Conservation (phyloP, 2,797 vertebrate species). For the Rhincodon typus region DNA sequence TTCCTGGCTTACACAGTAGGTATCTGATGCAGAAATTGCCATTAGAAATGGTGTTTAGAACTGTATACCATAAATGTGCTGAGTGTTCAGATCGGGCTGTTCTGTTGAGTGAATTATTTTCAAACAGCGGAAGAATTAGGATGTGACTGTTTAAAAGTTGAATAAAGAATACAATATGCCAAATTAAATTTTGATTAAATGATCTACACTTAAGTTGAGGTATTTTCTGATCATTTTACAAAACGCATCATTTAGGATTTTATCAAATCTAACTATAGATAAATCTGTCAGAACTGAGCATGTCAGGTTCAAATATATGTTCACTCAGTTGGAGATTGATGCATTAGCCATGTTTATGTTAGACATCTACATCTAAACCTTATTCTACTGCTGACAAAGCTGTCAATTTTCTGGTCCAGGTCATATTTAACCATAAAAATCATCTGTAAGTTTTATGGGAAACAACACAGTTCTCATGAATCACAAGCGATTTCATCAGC, state of each 20-base stretch:
- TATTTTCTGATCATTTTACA: neutral
- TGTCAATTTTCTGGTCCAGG: neutral
- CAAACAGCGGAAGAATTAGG: neutral
- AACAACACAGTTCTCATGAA: neutral
- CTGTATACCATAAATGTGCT: neutral
- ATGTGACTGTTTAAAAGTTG: slow-evolving; percentile 6
- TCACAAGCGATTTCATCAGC: neutral
- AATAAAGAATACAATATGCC: neutral
- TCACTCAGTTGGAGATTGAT: neutral
- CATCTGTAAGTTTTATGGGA: neutral
- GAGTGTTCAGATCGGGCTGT: neutral
- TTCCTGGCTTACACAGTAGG: neutral
- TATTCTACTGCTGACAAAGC: neutral
- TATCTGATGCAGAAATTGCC: neutral
- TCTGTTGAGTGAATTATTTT: neutral
- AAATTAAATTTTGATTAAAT: neutral
- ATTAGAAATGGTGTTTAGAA: neutral
- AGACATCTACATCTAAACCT: neutral
- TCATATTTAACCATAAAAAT: neutral
- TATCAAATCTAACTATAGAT: neutral
- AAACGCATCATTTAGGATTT: neutral
- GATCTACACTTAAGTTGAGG: neutral
- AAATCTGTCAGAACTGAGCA: neutral
- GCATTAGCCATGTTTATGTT: neutral
- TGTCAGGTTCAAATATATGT: neutral